phyloP scores from a whole-genome alignment of 2,888 invertebrate species.

The Acanthosepion pharaonis region DNA sequence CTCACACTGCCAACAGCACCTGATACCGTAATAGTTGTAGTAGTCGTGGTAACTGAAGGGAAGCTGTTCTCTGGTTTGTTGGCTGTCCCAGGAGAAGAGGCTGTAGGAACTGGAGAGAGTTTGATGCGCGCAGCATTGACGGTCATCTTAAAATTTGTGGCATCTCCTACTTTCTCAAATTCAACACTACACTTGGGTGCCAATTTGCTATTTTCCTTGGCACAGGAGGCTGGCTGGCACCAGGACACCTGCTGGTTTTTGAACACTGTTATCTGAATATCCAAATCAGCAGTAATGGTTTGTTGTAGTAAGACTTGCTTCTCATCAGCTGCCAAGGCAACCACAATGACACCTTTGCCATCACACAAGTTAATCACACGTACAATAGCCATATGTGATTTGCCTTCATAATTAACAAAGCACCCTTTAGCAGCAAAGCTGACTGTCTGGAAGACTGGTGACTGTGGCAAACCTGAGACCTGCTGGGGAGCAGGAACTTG shows the following conservation, averaged over 20 bases:
- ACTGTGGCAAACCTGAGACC: neutral
- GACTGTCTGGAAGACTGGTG: neutral
- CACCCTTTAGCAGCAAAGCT: neutral
- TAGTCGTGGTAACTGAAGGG: neutral
- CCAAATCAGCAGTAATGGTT: neutral
- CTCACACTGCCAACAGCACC: neutral
- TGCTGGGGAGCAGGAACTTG: neutral
- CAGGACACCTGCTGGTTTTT: neutral
- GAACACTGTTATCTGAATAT: neutral
- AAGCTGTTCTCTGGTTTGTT: neutral
- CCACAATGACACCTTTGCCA: neutral
- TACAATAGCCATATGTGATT: neutral
- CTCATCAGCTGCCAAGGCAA: neutral
- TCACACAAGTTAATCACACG: neutral
- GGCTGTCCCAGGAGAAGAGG: constrained; percentile 34
- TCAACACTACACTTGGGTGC: constrained; percentile 16
- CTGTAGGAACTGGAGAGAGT: neutral
- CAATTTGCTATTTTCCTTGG: neutral
- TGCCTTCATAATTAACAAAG: neutral
- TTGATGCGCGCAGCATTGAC: neutral
- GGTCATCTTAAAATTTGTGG: neutral
- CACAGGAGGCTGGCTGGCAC: neutral
- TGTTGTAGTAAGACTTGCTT: neutral
- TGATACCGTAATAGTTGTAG: neutral
- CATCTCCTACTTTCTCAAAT: neutral